phyloP scores from a whole-genome alignment of 2,888 invertebrate genomes.

The Brenthis ino region DNA sequence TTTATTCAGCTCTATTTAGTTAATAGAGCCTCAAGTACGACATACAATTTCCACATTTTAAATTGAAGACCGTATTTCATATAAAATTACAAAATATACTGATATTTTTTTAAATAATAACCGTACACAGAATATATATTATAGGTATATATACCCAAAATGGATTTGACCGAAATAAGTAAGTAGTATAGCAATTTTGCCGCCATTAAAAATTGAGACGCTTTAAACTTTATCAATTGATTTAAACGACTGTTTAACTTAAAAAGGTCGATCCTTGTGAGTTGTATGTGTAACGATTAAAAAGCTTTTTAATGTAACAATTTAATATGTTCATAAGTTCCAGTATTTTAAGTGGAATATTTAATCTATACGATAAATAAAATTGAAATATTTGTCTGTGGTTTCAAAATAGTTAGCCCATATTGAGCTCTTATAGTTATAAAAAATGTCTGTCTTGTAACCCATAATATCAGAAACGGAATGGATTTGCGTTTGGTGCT shows the following conservation, averaged over 20 bases:
- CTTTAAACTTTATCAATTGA: slow-evolving; percentile 33
- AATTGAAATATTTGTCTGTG: background rate
- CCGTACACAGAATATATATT: too few species aligned
- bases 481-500: too few species aligned
- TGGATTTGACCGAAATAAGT: background rate
- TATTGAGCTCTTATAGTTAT: too few species aligned
- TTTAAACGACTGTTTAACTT: slow-evolving; percentile 32
- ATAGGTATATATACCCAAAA: background rate
- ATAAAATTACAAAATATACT: too few species aligned
- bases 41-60: too few species aligned
- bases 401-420: background rate
- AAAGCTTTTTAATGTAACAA: slow-evolving; percentile 24
- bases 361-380: background rate
- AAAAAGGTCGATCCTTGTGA: slow-evolving; percentile 23
- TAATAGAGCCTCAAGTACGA: too few species aligned
- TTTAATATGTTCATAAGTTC: slow-evolving; percentile 3
- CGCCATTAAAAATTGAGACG: slow-evolving; percentile 28
- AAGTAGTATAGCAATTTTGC: slow-evolving; percentile 12
- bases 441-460: too few species aligned
- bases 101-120: too few species aligned
- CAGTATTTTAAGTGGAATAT: background rate
- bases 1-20: too few species aligned
- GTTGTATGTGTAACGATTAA: slow-evolving; percentile 17
- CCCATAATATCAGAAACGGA: too few species aligned
- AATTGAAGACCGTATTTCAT: too few species aligned